Conservation (phyloP, 2,888 invertebrate genomes). For the Chaetogeoica ovagalla region DNA sequence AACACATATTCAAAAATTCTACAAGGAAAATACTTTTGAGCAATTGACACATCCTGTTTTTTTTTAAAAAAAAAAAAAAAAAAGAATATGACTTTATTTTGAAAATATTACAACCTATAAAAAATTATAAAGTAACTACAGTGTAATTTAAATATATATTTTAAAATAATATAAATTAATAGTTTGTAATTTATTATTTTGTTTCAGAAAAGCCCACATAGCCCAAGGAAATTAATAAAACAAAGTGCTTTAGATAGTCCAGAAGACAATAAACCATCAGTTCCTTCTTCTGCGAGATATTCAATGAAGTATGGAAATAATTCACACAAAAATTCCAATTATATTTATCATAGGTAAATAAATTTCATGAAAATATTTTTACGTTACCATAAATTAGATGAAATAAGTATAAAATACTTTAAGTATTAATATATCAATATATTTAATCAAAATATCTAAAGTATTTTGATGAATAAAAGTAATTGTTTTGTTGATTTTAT, state of each 20-base stretch:
- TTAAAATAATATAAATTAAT: neutral
- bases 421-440: no score
- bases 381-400: no score
- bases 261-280: conserved; percentile 57
- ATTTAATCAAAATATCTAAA: no score
- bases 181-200: conserved; percentile 25
- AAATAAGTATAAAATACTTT: no score
- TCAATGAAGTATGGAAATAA: conserved; percentile 24
- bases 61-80: neutral
- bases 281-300: conserved; percentile 12
- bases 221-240: conserved; percentile 70
- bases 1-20: no score
- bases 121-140: neutral
- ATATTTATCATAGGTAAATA: conserved; percentile 5
- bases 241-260: conserved; percentile 70
- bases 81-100: no score
- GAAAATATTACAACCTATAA: no score
- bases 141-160: neutral
- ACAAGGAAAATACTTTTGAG: no score
- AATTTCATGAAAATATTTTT: no score
- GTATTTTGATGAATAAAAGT: no score
- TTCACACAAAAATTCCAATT: conserved; percentile 9
- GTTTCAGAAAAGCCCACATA: conserved; percentile 61
- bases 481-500: no score
- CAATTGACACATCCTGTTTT: no score